Base-by-base conservation (phyloP, 2,888 invertebrate species). In the Eremobia ochroleuca region DNA sequence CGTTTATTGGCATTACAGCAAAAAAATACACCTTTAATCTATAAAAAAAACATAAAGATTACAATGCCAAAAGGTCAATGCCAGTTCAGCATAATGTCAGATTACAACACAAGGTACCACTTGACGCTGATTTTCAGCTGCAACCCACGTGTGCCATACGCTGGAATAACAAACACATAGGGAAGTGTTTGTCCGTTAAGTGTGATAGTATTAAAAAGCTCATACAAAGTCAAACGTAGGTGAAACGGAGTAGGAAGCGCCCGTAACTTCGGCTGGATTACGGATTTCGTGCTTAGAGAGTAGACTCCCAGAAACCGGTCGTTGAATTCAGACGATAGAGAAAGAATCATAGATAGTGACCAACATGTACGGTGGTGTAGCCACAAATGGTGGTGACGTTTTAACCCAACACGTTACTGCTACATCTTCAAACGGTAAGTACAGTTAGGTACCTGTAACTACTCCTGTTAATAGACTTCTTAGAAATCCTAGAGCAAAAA, bases 371-470 rank as follows among this genome's bases (percentile, higher is more conserved):
- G 15, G 6, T 25, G 21, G 9, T 49, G 4, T 40, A 6, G 1
- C 9, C 21, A 58, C 4, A 37, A 49, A 34, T 62, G 15, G n/a
- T 59, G 28, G 18, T 61, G 40, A 11, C 40, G 37, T 40, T 49
- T 15, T 34, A 21, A 52, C 21, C 21, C 11, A 62, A 43, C 31
- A 49, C 5, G 61, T 49, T 34, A 65, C 31, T 66, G 31, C 11
- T 71, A 11, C 25, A 62, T 43, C 9, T 73, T 73, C 8, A 46
- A 79, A 40, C 62, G 31, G 73, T 8, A 59, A 1, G 4, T 11
- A 52, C 52, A 40, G n/a, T n/a, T 18, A 25, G 25, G 52, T 9
- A n/a, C n/a, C 55, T 55, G 28, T 58, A 58, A 58, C n/a, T 15
- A 28, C 2, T n/a, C 11, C 3, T 21, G 13, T 21, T 64, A 31